phyloP scores from a whole-genome alignment of 53 echinoderm and acorn worm species.

The Zoroaster sp. region DNA sequence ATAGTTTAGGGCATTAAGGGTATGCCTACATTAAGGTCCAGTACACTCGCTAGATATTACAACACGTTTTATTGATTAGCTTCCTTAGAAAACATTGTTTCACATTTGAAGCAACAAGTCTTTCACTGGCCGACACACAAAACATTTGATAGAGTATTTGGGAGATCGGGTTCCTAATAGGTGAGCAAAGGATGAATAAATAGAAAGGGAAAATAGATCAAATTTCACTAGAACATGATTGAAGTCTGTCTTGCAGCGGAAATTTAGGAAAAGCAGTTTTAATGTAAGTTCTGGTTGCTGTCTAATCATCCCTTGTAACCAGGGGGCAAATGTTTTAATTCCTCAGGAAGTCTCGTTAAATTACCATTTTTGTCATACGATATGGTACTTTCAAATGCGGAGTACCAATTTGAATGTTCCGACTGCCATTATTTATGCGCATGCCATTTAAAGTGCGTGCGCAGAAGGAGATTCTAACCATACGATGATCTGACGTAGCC shows the following conservation, averaged over 20 bases:
- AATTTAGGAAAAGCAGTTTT: neutral
- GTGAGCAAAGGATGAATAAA: neutral
- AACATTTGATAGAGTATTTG: no score
- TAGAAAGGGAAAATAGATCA: neutral
- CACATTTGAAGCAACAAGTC: no score
- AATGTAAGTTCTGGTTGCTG: neutral
- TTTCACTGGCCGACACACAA: no score
- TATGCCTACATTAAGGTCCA: no score
- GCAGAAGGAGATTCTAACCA: neutral
- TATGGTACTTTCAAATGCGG: neutral
- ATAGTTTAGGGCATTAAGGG: no score
- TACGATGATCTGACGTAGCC: neutral
- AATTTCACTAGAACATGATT: neutral
- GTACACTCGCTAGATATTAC: no score
- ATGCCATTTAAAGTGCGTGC: neutral
- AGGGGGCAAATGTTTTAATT: neutral
- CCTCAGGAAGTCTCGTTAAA: neutral
- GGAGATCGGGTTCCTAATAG: no score
- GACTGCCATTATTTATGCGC: neutral
- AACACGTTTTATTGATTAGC: no score
- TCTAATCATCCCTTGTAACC: neutral
- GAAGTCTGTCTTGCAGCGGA: neutral
- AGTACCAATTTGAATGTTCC: neutral
- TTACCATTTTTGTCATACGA: constrained; percentile 4
- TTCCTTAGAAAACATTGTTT: no score